Base-by-base conservation (phyloP, 2,888 invertebrate species). In the Rhabditoides inermis region DNA sequence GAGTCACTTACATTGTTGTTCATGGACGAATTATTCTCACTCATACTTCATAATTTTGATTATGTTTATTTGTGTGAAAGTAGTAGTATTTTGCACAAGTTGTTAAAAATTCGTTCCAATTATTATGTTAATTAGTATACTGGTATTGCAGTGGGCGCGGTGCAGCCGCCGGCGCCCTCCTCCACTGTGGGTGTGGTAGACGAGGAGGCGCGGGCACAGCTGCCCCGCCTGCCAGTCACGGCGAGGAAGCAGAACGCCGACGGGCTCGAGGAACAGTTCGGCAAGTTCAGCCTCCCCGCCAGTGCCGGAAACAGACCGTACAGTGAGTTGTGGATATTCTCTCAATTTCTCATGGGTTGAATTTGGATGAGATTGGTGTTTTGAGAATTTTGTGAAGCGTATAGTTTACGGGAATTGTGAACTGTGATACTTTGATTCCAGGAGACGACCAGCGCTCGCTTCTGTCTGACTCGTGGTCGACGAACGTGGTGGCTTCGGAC, bases 391-490 rank as follows among this genome's bases (percentile, higher is more conserved):
- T n/a, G n/a, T n/a, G n/a, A n/a, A 15, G 7, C 7, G 32, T 32
- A 7, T 32, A 10, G 7, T 22, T 26, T 32, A 1, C 12, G 3
- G 20, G 7, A 12, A 36, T 44, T 23, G 20, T 22, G 6, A 10
- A 25, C 15, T 6, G n/a, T 45, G 27, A 28, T 18, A 28, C 30
- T 46, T 48, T 30, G 23, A 20, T 18, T 64, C 84, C 84, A 79
- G 88, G 88, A 1, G 94, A 94, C 78, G 95, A 95, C 79, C 91
- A 91, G 0, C 86, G 91, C 68, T 94, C 92, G 35, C 85, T 94
- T 73, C 91, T 95, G 68, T 91, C 91, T 44, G 95, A 98, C 78
- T 92, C 92, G 0, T 95, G 95, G 95, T 91, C 91, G 66, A 95
- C 95, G 0, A 95, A 95, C 79, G 95, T 95, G 44, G 79, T 94